phyloP scores from a whole-genome alignment of 2,888 invertebrate species.

The Mythimna albipuncta region DNA sequence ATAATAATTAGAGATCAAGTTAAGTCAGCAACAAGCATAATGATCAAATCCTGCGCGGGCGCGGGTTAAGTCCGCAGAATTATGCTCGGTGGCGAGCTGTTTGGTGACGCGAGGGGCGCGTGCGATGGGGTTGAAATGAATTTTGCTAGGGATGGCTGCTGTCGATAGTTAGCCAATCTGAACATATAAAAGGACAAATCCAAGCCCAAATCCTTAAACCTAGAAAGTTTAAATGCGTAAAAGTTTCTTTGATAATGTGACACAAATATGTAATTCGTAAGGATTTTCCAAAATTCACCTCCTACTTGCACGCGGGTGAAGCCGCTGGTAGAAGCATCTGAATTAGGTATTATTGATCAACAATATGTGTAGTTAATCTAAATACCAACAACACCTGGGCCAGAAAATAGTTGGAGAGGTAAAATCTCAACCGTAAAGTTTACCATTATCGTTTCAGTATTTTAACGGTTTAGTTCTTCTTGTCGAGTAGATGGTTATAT shows the following conservation, averaged over 20 bases:
- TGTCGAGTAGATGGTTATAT: too few relatives aligned
- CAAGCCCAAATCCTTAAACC: too few relatives aligned
- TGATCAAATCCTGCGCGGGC: slow-evolving; percentile 71
- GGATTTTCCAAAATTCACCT: too few relatives aligned
- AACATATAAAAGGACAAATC: too few relatives aligned
- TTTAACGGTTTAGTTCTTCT: neutral
- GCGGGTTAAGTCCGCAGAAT: slow-evolving; percentile 86
- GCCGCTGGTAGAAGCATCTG: too few relatives aligned
- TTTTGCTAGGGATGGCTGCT: slow-evolving; percentile 69
- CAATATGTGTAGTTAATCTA: neutral
- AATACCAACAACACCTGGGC: neutral
- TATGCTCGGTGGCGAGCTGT: slow-evolving; percentile 86
- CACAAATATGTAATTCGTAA: too few relatives aligned
- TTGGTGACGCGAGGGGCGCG: slow-evolving; percentile 75
- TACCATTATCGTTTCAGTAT: neutral
- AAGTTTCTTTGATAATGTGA: too few relatives aligned
- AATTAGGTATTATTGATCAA: too few relatives aligned
- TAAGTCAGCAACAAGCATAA: slow-evolving; percentile 86
- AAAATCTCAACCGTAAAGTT: too few relatives aligned
- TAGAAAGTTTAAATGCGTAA: too few relatives aligned
- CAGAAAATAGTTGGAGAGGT: neutral
- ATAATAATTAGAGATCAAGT: slow-evolving; percentile 22
- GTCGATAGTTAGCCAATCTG: slow-evolving; percentile 23
- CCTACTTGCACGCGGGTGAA: too few relatives aligned
- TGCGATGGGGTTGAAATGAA: slow-evolving; percentile 56